Evolutionary conservation across 2,888 invertebrate species (phyloP), one percentile per base, ranked within the genome.

Genomic region (Cantharis rufa): DNA sequence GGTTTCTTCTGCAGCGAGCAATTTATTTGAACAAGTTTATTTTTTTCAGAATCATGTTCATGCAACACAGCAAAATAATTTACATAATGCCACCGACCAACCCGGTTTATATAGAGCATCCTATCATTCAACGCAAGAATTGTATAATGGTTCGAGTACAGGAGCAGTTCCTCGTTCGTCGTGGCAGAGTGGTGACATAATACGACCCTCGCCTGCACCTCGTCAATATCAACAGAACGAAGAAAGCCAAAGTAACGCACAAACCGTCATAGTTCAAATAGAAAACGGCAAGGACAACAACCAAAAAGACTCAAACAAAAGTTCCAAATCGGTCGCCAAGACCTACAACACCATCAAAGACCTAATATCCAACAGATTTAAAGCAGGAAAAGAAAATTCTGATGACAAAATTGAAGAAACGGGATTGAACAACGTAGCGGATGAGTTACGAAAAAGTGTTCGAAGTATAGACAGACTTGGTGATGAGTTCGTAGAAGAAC

Each of bases 291-390:
- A 91, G 84, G 91, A 92, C 73, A 90, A 87, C 62, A 90, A 89
- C 15, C 89, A 89, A 84, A 85, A 86, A 79, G 91, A 91, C 82
- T 89, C 90, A 0, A 90, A 89, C 0, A 91, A 91, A 86, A 90
- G 89, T 74, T 89, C 90, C 69, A 92, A 93, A 86, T 92, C 93
- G n/a, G 92, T 94, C 76, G 92, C 93, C 68, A 93, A 94, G 88
- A 95, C 95, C 0, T 95, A 95, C 85, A 93, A 95, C 86, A 94
- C 95, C 4, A 91, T 95, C 79, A 95, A 94, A 89, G 95, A 95
- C 84, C 94, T 95, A 90, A 94, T 95, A 85, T 94, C 94, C 18
- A 94, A 93, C 86, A 92, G 93, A 84, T 95, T 95, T 86, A 93
- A 93, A 83, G 92, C 90, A 82, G 92, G 91, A 63, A 90, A 89